A percentile compares a stretch with the other conserved stretches of the same genome.
Conservation (phyloP, 1,140 invertebrate species). For the Drosophila guanche region DNA sequence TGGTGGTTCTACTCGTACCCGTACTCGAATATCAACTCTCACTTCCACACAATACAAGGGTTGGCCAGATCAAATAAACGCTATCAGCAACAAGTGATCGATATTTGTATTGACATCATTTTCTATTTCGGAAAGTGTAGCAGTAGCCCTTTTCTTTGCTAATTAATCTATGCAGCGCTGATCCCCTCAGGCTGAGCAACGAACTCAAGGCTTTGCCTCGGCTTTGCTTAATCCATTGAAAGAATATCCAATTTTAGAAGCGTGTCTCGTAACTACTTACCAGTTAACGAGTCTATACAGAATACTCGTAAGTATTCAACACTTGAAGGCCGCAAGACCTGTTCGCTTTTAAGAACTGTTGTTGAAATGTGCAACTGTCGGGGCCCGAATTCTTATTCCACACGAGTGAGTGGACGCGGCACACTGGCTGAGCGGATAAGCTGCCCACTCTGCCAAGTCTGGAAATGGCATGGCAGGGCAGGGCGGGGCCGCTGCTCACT, state of each 20-base stretch:
- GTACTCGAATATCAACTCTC: no score
- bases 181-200: slow-evolving; percentile 25
- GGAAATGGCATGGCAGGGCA: neutral
- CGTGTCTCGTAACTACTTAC: neutral
- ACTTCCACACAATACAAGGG: no score
- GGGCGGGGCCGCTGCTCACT: slow-evolving; percentile 42
- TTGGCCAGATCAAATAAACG: neutral
- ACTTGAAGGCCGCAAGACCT: slow-evolving; percentile 37
- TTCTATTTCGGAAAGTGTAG: slow-evolving; percentile 13
- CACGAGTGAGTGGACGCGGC: slow-evolving; percentile 43
- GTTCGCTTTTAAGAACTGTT: slow-evolving; percentile 6
- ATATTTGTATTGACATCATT: slow-evolving; percentile 8
- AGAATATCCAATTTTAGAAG: slow-evolving; percentile 22
- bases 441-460: slow-evolving; percentile 51
- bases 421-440: slow-evolving; percentile 76
- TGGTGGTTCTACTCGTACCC: no score
- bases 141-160: slow-evolving; percentile 2
- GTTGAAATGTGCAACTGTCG: slow-evolving; percentile 54
- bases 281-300: neutral
- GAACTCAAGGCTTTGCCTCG: slow-evolving; percentile 9
- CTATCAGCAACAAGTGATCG: slow-evolving; percentile 1
- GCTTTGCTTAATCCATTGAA: slow-evolving; percentile 34
- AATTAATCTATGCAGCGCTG: slow-evolving; percentile 29
- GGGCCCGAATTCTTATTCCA: slow-evolving; percentile 51
- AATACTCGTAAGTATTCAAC: slow-evolving; percentile 8